Base-by-base conservation (phyloP, 2,888 invertebrate species). In the Stenodema calcarata region DNA sequence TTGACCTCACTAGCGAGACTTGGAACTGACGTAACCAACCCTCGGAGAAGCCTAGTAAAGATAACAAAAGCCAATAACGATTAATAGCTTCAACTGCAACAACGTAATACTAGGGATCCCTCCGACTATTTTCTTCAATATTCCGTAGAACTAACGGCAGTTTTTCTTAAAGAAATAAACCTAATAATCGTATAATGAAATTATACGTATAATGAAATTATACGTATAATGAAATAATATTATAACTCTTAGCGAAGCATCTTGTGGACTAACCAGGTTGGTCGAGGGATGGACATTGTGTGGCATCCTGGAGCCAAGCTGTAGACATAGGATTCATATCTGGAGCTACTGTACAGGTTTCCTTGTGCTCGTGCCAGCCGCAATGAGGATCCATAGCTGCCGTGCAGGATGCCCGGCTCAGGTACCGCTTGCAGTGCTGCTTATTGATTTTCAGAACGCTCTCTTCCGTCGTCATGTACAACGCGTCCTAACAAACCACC, bases 301-400 rank as follows among this genome's bases (percentile, higher is more conserved):
- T 93, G 0, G 95, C 94, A 30, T 93, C 92, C 91, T 98, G 98
- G 70, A 93, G 92, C 94, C 98, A 97, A 90, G 94, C 94, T 9
- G 93, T 92, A 1, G 93, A 93, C 75, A 93, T 91, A 14, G 94
- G 93, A 90, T 94, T 93, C 62, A 93, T 93, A 89, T 93, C 92
- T 0, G 96, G 95, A 0, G 96, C 94, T 0, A 94, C 92, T 0
- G 95, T 94, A 90, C 98, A 98, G 27, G 92, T 92, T 89, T 96
- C 94, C 16, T 94, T 92, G 6, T 94, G 92, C 89, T 95, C 95
- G 91, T 98, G 95, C 98, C 98, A 98, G 0, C 97, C 98, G 91
- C 98, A 98, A 91, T 98, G 97, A 0, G 98, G 98, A 92, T 98
- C 98, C 92, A 95, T 95, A 0, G 97, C 95, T 89, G 95, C 95